Evolutionary conservation across 2,888 invertebrate species (phyloP).

Genomic region (Suillia variegata): DNA sequence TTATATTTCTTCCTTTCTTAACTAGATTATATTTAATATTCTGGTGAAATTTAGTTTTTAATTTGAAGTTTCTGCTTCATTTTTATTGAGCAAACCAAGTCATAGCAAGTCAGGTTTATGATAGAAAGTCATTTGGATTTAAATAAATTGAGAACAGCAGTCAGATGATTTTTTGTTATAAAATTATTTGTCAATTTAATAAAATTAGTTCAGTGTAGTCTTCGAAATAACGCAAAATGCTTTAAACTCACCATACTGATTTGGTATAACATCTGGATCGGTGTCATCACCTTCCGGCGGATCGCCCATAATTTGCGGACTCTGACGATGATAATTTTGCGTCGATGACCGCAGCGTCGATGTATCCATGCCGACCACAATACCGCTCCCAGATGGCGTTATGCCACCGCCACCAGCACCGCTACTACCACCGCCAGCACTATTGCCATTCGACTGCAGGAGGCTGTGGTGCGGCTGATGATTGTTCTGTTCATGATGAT

Average conservation of each 20-base stretch:
- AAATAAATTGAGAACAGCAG: too few relatives aligned
- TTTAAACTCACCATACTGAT: conserved; percentile 78
- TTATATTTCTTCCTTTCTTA: too few relatives aligned
- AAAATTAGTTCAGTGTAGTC: too few relatives aligned
- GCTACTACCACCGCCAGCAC: conserved; percentile 55
- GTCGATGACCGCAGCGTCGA: conserved; percentile 51
- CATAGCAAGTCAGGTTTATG: too few relatives aligned
- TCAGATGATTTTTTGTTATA: too few relatives aligned
- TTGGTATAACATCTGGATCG: conserved; percentile 87
- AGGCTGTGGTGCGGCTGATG: conserved; percentile 58
- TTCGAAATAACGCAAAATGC: too few relatives aligned
- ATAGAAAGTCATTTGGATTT: too few relatives aligned
- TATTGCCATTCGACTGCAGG: conserved; percentile 52
- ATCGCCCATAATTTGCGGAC: conserved; percentile 59
- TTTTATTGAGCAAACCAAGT: too few relatives aligned
- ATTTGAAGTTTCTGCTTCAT: too few relatives aligned
- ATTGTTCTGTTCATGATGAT: conserved; percentile 49
- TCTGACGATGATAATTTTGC: conserved; percentile 59
- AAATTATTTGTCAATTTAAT: too few relatives aligned
- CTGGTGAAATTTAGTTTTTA: too few relatives aligned
- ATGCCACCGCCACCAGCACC: conserved; percentile 40
- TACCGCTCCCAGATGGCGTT: conserved; percentile 33
- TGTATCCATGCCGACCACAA: conserved; percentile 58
- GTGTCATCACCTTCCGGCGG: conserved; percentile 66
- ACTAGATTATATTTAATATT: too few relatives aligned